Evolutionary conservation across 2,113 vertebrate genomes (phyloP), one percentile per base, ranked within the genome.

Genomic region (Silurus glanis): DNA sequence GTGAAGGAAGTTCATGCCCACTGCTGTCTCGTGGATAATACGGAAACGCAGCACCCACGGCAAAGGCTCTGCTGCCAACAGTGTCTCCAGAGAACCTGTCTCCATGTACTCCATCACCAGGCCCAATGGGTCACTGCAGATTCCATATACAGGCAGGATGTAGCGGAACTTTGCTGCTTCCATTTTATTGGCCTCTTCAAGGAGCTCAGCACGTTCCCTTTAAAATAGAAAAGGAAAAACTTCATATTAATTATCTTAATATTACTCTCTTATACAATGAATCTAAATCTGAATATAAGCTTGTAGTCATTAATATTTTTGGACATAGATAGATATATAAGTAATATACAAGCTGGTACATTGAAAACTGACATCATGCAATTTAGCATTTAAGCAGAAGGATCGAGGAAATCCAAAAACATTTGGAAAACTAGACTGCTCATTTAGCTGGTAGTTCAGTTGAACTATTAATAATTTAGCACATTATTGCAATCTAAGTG

Each of bases 81-180:
- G 95, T 79, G 95, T 97, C 90, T 99, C 98, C 91, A 99, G 92
- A 2, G 98, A 99, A 19, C 97, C 98, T 0, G 97, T 98, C 93
- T 99, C 98, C 98, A 99, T 99, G 93, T 97, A 99, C 89, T 99
- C 98, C 98, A 99, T 99, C 84, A 99, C 98, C 83, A 99, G 93
- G 71, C 98, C 98, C 56, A 97, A 97, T 0, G 97, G 96, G 75
- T 98, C 96, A 0, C 91, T 96, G 67, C 98, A 99, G 90, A 99
- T 99, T 89, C 98, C 98, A 0, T 99, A 99, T 62, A 99, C 98
- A 0, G 98, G 98, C 58, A 99, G 94, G 59, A 99, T 96, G 86
- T 99, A 99, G 7, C 97, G 95, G 89, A 99, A 99, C 91, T 99
- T 99, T 28, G 98, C 98, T 85, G 97, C 97, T 91, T 99, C 98